These are phyloP conservation scores for Microtus ochrogaster DNA, from an alignment of 2,113 vertebrate genomes.

Conservation along the genomic window DNA sequence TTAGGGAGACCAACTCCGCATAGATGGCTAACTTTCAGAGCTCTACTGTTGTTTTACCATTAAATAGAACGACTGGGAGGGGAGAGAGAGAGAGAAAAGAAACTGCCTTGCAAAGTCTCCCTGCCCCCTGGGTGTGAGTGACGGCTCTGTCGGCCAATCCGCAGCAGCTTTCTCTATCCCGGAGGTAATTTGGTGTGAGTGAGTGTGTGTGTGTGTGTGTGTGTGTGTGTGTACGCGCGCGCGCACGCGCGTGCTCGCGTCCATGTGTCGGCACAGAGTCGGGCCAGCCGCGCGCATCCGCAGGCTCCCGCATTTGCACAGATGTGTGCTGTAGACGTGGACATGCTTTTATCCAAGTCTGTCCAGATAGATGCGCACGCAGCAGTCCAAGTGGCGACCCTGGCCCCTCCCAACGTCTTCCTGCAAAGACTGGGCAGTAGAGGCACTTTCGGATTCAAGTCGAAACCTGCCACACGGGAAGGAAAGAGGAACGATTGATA, in stretches of 20 bases:
- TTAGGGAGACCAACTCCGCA: constrained; percentile 61
- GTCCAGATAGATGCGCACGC: constrained; percentile 9
- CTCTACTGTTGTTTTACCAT: constrained; percentile 71
- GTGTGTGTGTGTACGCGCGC: background rate
- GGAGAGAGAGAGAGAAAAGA: background rate
- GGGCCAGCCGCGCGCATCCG: constrained; percentile 4
- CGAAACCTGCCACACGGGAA: constrained; percentile 60
- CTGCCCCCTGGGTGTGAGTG: constrained; percentile 80
- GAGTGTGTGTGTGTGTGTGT: constrained; percentile 40
- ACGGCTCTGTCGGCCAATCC: constrained; percentile 79
- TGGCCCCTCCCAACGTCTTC: background rate
- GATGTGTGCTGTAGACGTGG: constrained; percentile 33
- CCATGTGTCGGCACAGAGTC: constrained; percentile 63
- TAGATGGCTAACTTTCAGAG: constrained; percentile 80
- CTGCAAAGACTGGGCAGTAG: background rate
- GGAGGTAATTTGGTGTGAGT: constrained; percentile 72
- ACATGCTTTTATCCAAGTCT: background rate
- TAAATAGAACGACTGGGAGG: constrained; percentile 34
- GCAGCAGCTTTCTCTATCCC: constrained; percentile 57
- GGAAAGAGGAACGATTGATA: constrained; percentile 27
- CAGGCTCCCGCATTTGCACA: constrained; percentile 44
- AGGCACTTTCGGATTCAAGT: constrained; percentile 64
- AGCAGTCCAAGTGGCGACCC: background rate
- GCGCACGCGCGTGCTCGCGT: constrained; percentile 35
- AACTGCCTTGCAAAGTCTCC: constrained; percentile 73